A percentile compares a stretch with the other conserved stretches of the same genome.
Conservation (phyloP, 1,140 invertebrate genomes). For the Hydropsyche tenuis region DNA sequence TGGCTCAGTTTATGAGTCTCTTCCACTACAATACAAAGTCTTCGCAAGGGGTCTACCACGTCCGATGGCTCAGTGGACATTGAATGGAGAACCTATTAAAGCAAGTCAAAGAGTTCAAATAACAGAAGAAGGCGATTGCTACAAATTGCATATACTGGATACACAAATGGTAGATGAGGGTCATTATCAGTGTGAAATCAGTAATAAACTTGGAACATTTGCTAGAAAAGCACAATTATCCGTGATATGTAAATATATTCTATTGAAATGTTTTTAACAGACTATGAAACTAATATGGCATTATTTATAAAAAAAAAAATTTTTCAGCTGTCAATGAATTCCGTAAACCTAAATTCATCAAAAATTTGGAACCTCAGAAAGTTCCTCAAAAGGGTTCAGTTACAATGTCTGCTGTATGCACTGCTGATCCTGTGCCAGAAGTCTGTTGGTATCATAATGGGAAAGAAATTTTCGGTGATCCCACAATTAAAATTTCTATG, state of each 20-base stretch:
- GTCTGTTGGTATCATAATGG: constrained; percentile 65
- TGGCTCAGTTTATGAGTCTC: constrained; percentile 75
- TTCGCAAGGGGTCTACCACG: constrained; percentile 75
- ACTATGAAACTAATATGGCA: too few species aligned
- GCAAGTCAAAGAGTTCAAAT: constrained; percentile 68
- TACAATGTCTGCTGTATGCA: constrained; percentile 77
- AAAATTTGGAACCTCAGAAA: constrained; percentile 71
- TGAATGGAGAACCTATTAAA: constrained; percentile 72
- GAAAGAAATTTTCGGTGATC: constrained; percentile 57
- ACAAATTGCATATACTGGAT: constrained; percentile 73
- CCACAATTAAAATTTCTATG: constrained; percentile 60
- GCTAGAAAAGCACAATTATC: constrained; percentile 72
- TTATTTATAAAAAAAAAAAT: too few species aligned
- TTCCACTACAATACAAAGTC: constrained; percentile 75
- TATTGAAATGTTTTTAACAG: too few species aligned
- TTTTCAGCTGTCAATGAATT: constrained; percentile 74
- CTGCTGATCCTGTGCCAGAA: constrained; percentile 77
- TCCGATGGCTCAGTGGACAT: constrained; percentile 79
- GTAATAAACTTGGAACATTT: constrained; percentile 78
- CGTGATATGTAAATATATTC: constrained; percentile 69
- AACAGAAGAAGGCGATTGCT: constrained; percentile 73
- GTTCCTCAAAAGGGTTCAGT: constrained; percentile 74
- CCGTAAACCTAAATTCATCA: constrained; percentile 76
- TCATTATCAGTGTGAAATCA: constrained; percentile 76
- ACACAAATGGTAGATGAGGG: constrained; percentile 76